phyloP scores from a whole-genome alignment of 2,797 vertebrate species.

The Neosilurus hyrtlii region DNA sequence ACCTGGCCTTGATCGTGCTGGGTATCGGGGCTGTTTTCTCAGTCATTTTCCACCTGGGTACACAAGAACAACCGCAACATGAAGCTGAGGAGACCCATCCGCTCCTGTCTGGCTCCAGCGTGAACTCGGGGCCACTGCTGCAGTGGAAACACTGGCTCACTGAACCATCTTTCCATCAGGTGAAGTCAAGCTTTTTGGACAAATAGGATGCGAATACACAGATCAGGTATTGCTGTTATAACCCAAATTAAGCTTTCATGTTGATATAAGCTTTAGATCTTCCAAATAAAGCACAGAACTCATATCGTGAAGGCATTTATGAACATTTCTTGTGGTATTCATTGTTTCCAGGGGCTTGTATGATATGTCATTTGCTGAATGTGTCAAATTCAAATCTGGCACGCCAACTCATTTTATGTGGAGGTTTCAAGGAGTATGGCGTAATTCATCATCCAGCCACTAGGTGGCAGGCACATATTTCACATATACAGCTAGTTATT shows the following conservation, averaged over 20 bases:
- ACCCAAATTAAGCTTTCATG: background rate
- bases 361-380: no score
- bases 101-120: constrained; percentile 43
- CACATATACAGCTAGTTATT: no score
- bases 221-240: background rate
- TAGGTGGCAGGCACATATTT: no score
- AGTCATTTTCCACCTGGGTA: constrained; percentile 83
- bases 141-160: constrained; percentile 64
- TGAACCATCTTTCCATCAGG: constrained; percentile 87
- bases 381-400: no score
- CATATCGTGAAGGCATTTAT: background rate
- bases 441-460: no score
- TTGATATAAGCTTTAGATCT: background rate
- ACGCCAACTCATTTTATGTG: no score
- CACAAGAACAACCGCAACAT: constrained; percentile 64
- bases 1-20: constrained; percentile 77
- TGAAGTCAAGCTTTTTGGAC: constrained; percentile 17
- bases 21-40: constrained; percentile 75
- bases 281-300: background rate
- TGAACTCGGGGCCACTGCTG: constrained; percentile 52
- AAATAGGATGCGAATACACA: background rate
- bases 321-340: background rate
- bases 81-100: constrained; percentile 51
- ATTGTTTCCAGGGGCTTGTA: no score
- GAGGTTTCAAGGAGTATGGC: no score